Evolutionary conservation across 2,888 invertebrate species (phyloP), one percentile per base, ranked within the genome.

Genomic region (Noctua janthe): DNA sequence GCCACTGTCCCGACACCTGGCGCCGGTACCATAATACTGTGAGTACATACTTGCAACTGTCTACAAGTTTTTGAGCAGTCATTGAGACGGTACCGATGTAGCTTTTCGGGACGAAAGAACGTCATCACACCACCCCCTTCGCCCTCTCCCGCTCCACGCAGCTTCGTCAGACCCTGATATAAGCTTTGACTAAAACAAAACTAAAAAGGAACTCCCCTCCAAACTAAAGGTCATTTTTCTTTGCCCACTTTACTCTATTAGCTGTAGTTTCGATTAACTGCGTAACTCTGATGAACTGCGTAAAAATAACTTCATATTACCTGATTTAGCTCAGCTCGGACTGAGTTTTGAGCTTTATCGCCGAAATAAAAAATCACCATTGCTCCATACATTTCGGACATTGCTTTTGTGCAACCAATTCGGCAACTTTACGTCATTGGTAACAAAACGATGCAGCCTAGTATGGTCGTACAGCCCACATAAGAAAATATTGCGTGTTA

Each of bases 1-100:
- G 96, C 43, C 95, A 96, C 91, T 98, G 98, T 89, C 98, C 98
- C 0, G 98, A 98, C 94, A 94, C 97, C 67, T 98, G 98, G 98
- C 97, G 98, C 74, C 97, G 98, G 79, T 98, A 98, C 94, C 98
- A 98, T 92, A 97, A 98, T 86, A 98, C 98, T 84, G 98, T 96
- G 47, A 69, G 69, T 69, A n/a, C 15, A 29, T 29, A 29, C 29
- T 20, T 43, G 13, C 67, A n/a, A 59, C 1, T 13, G 5, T 13
- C 59, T 59, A 59, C n/a, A 59, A n/a, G 10, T 11, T n/a, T 56
- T 56, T 59, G 59, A 59, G 59, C 59, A n/a, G 62, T 15, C 29
- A 62, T 29, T 62, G 6, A 62, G 29, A 29, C 59, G 13, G n/a
- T n/a, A 59, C 6, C n/a, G 56, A 56, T 59, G 59, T 59, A 59